Conservation (phyloP, 2,797 vertebrate genomes). For the Apogon talboti region DNA sequence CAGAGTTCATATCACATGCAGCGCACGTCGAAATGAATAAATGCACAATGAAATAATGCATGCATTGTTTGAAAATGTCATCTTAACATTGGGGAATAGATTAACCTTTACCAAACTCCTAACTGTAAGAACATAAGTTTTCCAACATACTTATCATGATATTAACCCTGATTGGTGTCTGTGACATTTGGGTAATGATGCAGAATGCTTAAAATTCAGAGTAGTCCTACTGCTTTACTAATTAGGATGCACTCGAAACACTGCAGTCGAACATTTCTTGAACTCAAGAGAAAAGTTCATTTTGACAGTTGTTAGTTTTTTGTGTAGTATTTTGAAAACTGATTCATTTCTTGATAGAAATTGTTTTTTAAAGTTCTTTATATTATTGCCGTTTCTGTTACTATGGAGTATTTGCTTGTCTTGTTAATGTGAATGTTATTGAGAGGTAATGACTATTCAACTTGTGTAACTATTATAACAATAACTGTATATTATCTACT, state of each 20-base stretch:
- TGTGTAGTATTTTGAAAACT: background rate
- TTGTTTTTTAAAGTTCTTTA: background rate
- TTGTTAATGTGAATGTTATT: background rate
- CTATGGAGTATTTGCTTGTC: background rate
- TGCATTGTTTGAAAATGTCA: slow-evolving; percentile 72
- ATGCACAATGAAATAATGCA: slow-evolving; percentile 32
- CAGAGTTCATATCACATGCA: slow-evolving; percentile 22
- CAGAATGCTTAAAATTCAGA: slow-evolving; percentile 28
- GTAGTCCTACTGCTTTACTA: slow-evolving; percentile 12
- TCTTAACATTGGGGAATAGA: slow-evolving; percentile 68
- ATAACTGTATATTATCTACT: too few relatives aligned
- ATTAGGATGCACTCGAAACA: background rate
- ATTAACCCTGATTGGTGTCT: slow-evolving; percentile 71
- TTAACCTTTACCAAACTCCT: slow-evolving; percentile 76
- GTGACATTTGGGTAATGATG: slow-evolving; percentile 60
- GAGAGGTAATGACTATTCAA: too few relatives aligned
- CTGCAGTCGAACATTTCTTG: background rate
- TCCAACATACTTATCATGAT: slow-evolving; percentile 57
- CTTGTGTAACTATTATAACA: too few relatives aligned
- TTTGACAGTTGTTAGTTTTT: background rate
- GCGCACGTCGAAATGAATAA: slow-evolving; percentile 34
- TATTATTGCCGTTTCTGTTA: background rate
- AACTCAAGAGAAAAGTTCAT: background rate
- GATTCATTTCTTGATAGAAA: background rate
- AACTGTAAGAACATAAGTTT: slow-evolving; percentile 51